Evolutionary conservation across 2,113 vertebrate genomes (phyloP), one percentile per base, ranked within the genome.

Genomic region (Festucalex cinctus): DNA sequence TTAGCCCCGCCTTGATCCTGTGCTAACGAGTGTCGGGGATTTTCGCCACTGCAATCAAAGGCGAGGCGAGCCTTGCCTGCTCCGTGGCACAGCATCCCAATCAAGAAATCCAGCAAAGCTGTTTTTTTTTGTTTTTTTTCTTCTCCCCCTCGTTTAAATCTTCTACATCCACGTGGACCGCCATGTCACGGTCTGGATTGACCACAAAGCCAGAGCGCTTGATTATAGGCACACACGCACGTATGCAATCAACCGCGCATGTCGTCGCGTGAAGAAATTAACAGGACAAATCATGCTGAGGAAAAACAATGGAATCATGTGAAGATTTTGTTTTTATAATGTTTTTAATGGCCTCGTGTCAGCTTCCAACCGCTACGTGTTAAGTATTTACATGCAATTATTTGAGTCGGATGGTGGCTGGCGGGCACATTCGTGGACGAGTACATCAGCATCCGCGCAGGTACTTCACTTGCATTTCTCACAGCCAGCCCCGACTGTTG

Each of bases 401-500:
- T 82, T 70, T 71, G 44, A 76, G 56, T 71, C 68, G 72, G 63
- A 81, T 71, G 76, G 85, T 83, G 83, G 74, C 81, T 39, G 76
- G 74, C 35, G 65, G 60, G 78, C 75, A 68, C 75, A 78, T 76
- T 87, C 65, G 74, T 46, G 74, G 72, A 78, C 81, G 71, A 88
- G 53, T 32, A 57, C 26, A 32, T 13, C 14, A 6, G 14, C 54
- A 88, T 89, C 72, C n/a, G 64, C 51, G 80, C 83, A 89, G 84
- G 82, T 91, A 87, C 90, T 92, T 89, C 85, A 89, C 54, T 57
- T 89, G 88, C 86, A 83, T 86, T 90, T 57, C 84, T 84, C 77
- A 83, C 73, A 84, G 70, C 69, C 82, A 59, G 71, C 14, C 54
- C 7, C 9, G 59, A 76, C 81, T 83, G 92, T 92, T 91, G 90